Evolutionary conservation across 2,888 invertebrate species (phyloP).

Genomic region (Rotaria socialis): DNA sequence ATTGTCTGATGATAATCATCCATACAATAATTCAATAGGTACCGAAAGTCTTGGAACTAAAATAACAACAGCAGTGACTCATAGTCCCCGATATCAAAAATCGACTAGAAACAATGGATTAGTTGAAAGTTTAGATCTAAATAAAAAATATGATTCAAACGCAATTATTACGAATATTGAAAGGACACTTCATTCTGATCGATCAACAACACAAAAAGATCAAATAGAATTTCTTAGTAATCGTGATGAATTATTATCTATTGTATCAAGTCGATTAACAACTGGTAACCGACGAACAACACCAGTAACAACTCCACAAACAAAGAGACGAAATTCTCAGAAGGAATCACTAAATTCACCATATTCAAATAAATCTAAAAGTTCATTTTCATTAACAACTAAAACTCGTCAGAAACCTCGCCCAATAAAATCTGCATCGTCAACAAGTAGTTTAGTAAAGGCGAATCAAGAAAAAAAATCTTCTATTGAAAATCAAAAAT

Average conservation of each 20-base stretch:
- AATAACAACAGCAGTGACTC: neutral
- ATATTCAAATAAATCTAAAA: neutral
- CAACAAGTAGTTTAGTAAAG: neutral
- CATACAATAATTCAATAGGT: neutral
- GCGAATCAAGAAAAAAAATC: neutral
- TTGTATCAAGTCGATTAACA: neutral
- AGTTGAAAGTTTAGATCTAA: neutral
- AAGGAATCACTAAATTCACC: neutral
- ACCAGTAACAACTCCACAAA: neutral
- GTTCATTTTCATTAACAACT: neutral
- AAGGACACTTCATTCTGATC: neutral
- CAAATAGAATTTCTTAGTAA: neutral
- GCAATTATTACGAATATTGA: neutral
- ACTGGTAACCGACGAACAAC: neutral
- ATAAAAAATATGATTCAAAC: neutral
- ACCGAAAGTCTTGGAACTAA: conserved; percentile 16
- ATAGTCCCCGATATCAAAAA: neutral
- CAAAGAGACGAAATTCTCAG: neutral
- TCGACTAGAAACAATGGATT: neutral
- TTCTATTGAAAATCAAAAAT: neutral
- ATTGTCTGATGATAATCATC: neutral
- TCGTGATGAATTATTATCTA: conserved; percentile 9
- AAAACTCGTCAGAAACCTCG: neutral
- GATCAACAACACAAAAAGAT: neutral
- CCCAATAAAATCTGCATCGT: neutral